Conservation (phyloP, 1,140 invertebrate species). For the Papilio xuthus region DNA sequence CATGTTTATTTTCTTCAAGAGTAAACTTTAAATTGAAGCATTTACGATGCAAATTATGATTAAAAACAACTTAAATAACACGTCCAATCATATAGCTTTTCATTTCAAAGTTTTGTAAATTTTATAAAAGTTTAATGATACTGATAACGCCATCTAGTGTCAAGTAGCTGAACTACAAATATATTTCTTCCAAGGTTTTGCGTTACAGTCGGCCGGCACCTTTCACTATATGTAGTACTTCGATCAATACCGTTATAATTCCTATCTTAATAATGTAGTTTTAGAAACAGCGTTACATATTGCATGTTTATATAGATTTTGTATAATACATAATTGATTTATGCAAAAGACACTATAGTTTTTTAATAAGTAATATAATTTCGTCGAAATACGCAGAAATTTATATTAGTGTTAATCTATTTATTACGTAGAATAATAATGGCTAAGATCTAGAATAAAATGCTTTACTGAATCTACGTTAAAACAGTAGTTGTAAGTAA, state of each 20-base stretch:
- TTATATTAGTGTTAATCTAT: too few species aligned
- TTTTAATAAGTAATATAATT: neutral
- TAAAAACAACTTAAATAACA: neutral
- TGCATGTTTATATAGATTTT: slow-evolving; percentile 11
- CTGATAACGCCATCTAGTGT: slow-evolving; percentile 52
- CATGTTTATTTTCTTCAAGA: too few species aligned
- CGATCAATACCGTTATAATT: slow-evolving; percentile 32
- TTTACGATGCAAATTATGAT: neutral
- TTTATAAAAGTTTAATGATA: slow-evolving; percentile 1
- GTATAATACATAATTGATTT: neutral
- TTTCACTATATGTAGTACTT: slow-evolving; percentile 37
- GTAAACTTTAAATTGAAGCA: too few species aligned
- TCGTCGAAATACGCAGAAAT: too few species aligned
- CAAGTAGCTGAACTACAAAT: slow-evolving; percentile 46
- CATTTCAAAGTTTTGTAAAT: neutral
- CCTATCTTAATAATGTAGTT: slow-evolving; percentile 33
- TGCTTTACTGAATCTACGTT: too few species aligned
- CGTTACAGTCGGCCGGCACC: slow-evolving; percentile 12
- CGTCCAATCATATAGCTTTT: neutral
- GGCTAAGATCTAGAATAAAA: too few species aligned
- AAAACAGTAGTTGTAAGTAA: too few species aligned
- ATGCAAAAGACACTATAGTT: neutral
- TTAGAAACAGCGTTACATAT: slow-evolving; percentile 27
- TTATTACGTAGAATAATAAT: too few species aligned
- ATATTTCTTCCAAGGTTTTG: slow-evolving; percentile 28